phyloP scores from a whole-genome alignment of 2,797 vertebrate genomes.

The Selene dorsalis region DNA sequence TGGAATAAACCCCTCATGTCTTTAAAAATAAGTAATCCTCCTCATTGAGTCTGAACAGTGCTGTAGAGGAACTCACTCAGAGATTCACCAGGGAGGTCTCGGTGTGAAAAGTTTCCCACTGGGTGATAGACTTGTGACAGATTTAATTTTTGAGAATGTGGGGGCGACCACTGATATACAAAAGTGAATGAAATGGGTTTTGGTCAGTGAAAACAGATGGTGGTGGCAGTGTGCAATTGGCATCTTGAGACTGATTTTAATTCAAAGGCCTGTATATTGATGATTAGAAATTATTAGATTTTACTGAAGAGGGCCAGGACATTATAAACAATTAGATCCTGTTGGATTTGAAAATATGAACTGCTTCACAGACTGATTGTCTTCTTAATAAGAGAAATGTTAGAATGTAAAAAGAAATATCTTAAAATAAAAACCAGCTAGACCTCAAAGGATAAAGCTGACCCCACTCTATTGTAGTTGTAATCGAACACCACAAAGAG shows the following conservation, averaged over 20 bases:
- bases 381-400: neutral
- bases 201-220: neutral
- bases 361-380: neutral
- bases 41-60: neutral
- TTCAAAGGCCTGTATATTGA: neutral
- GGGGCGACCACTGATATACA: too few species aligned
- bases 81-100: neutral
- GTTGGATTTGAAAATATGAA: neutral
- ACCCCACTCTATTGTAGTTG: neutral
- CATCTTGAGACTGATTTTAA: neutral
- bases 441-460: neutral
- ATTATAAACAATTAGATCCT: neutral
- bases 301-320: neutral
- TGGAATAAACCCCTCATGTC: conserved; percentile 65
- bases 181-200: neutral
- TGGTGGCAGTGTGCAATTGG: neutral
- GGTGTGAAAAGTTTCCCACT: too few species aligned
- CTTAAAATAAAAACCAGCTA: neutral
- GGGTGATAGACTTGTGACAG: too few species aligned
- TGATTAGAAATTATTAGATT: neutral
- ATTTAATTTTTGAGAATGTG: too few species aligned
- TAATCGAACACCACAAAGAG: neutral
- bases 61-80: neutral
- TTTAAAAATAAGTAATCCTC: conserved; percentile 39
- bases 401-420: neutral